A percentile compares a stretch with the other conserved stretches of the same genome.
phyloP scores from a whole-genome alignment of 2,888 invertebrate genomes.

The Drosophila lutescens region DNA sequence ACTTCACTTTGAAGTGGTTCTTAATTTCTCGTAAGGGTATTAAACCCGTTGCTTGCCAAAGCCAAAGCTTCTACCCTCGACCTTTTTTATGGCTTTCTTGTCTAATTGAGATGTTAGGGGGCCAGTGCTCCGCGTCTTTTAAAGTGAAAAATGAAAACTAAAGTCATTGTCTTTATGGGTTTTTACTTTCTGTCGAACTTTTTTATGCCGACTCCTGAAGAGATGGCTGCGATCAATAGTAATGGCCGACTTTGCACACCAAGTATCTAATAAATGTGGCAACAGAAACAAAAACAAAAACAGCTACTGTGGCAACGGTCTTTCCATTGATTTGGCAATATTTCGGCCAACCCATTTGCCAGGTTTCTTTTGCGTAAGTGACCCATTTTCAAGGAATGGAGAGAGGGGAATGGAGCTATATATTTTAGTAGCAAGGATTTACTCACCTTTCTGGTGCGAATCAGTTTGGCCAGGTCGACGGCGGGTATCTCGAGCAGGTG shows the following conservation, averaged over 20 bases:
- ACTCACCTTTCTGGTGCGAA: constrained; percentile 89
- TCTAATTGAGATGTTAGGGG: constrained; percentile 39
- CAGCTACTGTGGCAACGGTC: constrained; percentile 34
- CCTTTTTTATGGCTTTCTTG: constrained; percentile 6
- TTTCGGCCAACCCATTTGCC: constrained; percentile 33
- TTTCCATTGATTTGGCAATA: constrained; percentile 60
- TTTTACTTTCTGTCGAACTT: constrained; percentile 20
- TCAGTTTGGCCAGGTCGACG: constrained; percentile 88
- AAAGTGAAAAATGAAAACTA: constrained; percentile 1
- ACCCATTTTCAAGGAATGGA: constrained; percentile 22
- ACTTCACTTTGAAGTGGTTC: neutral
- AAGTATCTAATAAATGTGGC: constrained; percentile 62
- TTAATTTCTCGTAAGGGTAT: constrained; percentile 8
- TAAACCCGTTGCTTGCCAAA: constrained; percentile 1
- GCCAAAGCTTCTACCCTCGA: constrained; percentile 1
- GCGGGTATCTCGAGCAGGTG: constrained; percentile 89
- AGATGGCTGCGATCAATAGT: constrained; percentile 6
- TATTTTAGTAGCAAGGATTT: neutral
- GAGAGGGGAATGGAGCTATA: constrained; percentile 2
- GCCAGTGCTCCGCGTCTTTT: constrained; percentile 18
- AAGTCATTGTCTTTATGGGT: constrained; percentile 24
- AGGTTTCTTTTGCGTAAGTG: constrained; percentile 40
- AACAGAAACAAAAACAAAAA: constrained; percentile 23
- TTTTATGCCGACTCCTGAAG: constrained; percentile 8
- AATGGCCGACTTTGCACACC: constrained; percentile 24